Conservation (phyloP, 2,113 vertebrate species). For the Oncorhynchus keta region DNA sequence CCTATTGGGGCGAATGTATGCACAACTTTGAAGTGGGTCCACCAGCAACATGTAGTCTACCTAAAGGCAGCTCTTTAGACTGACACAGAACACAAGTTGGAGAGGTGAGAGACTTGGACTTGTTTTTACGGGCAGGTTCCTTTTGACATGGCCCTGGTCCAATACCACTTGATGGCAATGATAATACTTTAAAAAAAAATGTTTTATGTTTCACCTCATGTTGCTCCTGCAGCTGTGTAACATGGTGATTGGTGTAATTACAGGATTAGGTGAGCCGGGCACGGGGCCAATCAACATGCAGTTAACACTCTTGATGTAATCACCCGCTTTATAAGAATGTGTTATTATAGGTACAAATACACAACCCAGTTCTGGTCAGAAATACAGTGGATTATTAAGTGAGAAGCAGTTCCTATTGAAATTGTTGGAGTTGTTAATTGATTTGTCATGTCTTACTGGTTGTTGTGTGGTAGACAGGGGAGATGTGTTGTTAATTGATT, state of each 20-base stretch:
- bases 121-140: slow-evolving; percentile 46
- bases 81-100: slow-evolving; percentile 40
- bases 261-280: slow-evolving; percentile 6
- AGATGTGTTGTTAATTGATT: too few species aligned
- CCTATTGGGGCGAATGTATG: too few species aligned
- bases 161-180: slow-evolving; percentile 24
- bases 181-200: background rate
- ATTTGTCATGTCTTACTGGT: too few species aligned
- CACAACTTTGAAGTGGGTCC: background rate
- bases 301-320: slow-evolving; percentile 10
- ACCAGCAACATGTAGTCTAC: slow-evolving; percentile 3
- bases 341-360: background rate
- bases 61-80: slow-evolving; percentile 62
- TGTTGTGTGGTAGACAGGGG: too few species aligned
- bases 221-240: slow-evolving; percentile 15
- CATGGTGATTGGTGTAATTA: slow-evolving; percentile 38
- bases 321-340: background rate
- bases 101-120: slow-evolving; percentile 43
- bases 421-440: too few species aligned
- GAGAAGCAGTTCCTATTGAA: too few species aligned
- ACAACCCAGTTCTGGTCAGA: background rate
- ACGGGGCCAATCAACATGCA: slow-evolving; percentile 17
- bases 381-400: too few species aligned
- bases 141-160: slow-evolving; percentile 33
- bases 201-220: slow-evolving; percentile 33